These are phyloP conservation scores for Conger conger DNA, from an alignment of 2,113 vertebrate species.

Conservation along the genomic window DNA sequence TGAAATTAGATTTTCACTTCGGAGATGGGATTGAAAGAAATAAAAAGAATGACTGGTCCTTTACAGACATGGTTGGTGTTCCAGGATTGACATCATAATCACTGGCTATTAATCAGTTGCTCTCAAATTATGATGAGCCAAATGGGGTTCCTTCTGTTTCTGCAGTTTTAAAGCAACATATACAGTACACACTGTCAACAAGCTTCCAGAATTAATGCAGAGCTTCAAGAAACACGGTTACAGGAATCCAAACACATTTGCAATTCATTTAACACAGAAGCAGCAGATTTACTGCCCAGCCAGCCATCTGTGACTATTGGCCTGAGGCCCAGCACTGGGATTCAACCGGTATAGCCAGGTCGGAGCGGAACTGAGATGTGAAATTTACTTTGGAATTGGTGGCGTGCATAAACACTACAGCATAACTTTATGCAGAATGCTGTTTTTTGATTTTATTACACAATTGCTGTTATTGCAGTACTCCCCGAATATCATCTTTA, in stretches of 20 bases:
- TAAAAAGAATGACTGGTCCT: background rate
- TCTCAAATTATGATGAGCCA: background rate
- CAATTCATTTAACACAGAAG: conserved; percentile 58
- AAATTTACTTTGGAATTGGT: conserved; percentile 35
- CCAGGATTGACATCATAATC: background rate
- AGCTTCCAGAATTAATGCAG: conserved; percentile 38
- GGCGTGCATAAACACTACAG: conserved; percentile 20
- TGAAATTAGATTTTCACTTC: background rate
- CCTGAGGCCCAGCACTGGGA: conserved; percentile 52
- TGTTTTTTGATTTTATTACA: background rate
- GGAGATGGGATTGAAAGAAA: background rate
- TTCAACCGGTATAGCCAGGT: conserved; percentile 39
- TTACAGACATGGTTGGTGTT: background rate
- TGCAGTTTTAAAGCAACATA: conserved; percentile 27
- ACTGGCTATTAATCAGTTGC: background rate
- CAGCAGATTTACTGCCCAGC: conserved; percentile 57
- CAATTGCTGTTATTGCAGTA: background rate
- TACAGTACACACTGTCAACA: conserved; percentile 48
- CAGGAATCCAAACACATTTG: conserved; percentile 56
- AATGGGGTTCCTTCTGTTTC: background rate
- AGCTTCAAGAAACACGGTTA: conserved; percentile 47
- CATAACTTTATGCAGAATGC: background rate
- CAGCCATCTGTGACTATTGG: conserved; percentile 66
- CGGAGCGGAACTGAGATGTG: conserved; percentile 35
- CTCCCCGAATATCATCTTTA: background rate